These are phyloP conservation scores for Colinus virginianus DNA, from an alignment of 2,113 vertebrate species.

Conservation along the genomic window DNA sequence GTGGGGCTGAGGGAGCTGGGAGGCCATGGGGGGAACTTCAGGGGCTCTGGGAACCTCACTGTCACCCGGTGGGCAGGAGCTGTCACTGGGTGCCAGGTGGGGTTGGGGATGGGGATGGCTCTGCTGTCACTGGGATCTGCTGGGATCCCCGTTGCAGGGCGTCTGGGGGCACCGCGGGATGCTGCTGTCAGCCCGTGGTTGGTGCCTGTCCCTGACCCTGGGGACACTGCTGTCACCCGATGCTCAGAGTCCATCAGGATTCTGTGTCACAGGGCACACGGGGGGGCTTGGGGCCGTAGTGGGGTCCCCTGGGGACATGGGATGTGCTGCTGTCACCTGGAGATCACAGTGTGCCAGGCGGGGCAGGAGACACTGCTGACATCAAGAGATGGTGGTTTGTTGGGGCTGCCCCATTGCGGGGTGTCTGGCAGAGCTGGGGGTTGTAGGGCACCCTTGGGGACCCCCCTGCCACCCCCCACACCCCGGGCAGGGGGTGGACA, in stretches of 20 bases:
- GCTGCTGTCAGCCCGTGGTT: not conserved
- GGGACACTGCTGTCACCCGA: not conserved
- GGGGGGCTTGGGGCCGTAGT: too few relatives aligned
- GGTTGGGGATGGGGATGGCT: too few relatives aligned
- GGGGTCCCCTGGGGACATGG: not conserved
- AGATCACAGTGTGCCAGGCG: not conserved
- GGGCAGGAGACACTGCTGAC: too few relatives aligned
- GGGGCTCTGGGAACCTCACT: not conserved
- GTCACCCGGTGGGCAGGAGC: not conserved
- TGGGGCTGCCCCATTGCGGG: too few relatives aligned
- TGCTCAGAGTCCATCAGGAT: accelerated
- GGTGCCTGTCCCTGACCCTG: not conserved
- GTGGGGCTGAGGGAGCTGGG: not conserved
- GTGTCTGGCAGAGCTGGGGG: not conserved
- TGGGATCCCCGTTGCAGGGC: not conserved
- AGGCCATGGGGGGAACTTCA: too few relatives aligned
- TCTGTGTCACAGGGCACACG: not conserved
- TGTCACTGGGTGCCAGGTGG: not conserved
- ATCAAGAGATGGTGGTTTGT: too few relatives aligned
- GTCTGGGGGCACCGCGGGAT: not conserved
- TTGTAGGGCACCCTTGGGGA: too few relatives aligned
- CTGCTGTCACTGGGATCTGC: not conserved
- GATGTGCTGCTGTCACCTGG: not conserved
- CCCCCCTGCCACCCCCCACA: not conserved
- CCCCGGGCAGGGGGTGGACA: too few relatives aligned